Percentiles rank a stretch among this genome's conserved stretches.
phyloP scores from a whole-genome alignment of 2,113 vertebrate genomes.

The rat (Rattus norvegicus) region GRCr8 NC_086020.1:92010501-92011000 shows the following conservation, averaged over 20 bases:
- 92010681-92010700: too few species aligned
- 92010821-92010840: neutral
- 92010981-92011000: neutral
- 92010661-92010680: too few species aligned
- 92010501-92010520: too few species aligned
- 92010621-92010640: too few species aligned
- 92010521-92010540: too few species aligned
- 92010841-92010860: neutral
- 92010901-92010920: neutral
- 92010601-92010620: too few species aligned
- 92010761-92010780: neutral
- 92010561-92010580: too few species aligned
- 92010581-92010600: too few species aligned
- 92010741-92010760: neutral
- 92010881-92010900: neutral
- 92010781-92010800: neutral
- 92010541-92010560: too few species aligned
- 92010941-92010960: neutral
- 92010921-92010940: neutral
- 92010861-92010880: neutral
- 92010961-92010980: neutral
- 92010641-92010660: too few species aligned
- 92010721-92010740: too few species aligned
- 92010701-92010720: too few species aligned
- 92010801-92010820: neutral